Base-by-base conservation (phyloP, 1,140 invertebrate genomes). In the Pseudomyrmex sp. region DNA sequence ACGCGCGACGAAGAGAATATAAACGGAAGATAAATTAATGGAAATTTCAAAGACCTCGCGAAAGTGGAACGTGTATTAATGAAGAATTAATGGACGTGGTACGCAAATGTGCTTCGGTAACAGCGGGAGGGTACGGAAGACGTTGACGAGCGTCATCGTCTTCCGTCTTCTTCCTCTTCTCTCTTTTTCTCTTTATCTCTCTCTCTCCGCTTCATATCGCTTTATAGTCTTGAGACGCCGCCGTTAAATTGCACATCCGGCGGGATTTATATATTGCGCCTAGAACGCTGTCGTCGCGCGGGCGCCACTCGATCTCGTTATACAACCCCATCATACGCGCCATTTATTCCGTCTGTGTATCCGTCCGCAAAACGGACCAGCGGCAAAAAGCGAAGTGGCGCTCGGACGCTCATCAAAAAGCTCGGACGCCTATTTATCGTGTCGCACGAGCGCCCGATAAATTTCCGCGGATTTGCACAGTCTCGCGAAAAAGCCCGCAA, bases 351-450 rank as follows among this genome's bases (percentile, higher is more conserved):
- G 65, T 77, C 10, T 73, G 50, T 52, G 50, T 52, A 13, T 26
- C 9, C n/a, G 50, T 65, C n/a, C 50, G 20, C 85, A 73, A 80
- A 79, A 50, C 76, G 59, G 1, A 26, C 20, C 13, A 20, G 61
- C 20, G 4, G 26, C 7, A 44, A 9, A n/a, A 2, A 26, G 23
- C n/a, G 13, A 13, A 12, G 13, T 18, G 72, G 10, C 56, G 74
- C 62, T 72, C 68, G 23, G 70, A 35, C 35, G 62, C 69, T 88
- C 83, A 79, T 89, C 87, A 84, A 86, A 89, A 88, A 83, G 62
- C 65, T 79, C 65, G 44, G 61, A 79, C 74, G 13, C 48, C 84
- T 86, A 83, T 89, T 89, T 89, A 89, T 89, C 75, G 85, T 69
- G 82, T 86, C 77, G 82, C 48, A 20, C 66, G 77, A 66, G n/a